Percentiles rank a stretch among this genome's conserved stretches.
These are phyloP conservation scores for Ceratina australensis DNA, from an alignment of 1,140 invertebrate species.

Conservation along the genomic window DNA sequence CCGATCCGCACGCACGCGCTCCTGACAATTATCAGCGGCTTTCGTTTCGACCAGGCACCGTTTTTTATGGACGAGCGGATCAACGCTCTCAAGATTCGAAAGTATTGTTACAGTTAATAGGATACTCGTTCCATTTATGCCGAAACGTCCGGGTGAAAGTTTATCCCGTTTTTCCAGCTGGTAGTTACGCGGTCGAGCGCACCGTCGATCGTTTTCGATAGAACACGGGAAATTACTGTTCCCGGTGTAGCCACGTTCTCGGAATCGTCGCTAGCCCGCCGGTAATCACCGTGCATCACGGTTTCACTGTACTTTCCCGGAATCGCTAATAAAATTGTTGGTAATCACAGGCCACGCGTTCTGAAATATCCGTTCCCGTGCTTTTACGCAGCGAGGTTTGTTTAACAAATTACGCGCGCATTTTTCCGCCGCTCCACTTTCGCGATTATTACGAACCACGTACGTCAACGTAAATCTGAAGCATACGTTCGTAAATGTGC, in stretches of 20 bases:
- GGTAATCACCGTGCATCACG: slow-evolving; percentile 45
- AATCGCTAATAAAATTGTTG: slow-evolving; percentile 38
- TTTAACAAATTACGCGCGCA: slow-evolving; percentile 44
- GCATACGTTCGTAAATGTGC: not conserved
- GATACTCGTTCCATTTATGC: not conserved
- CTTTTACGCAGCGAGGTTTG: slow-evolving; percentile 30
- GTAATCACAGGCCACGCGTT: slow-evolving; percentile 40
- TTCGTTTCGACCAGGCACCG: too few relatives aligned
- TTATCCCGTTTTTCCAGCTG: not conserved
- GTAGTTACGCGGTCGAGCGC: not conserved
- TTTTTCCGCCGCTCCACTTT: slow-evolving; percentile 19
- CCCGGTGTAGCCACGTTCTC: slow-evolving; percentile 12
- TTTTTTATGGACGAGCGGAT: too few relatives aligned
- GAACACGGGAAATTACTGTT: slow-evolving; percentile 33
- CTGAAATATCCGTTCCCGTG: not conserved
- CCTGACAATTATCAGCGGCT: too few relatives aligned
- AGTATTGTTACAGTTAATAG: not conserved
- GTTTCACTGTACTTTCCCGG: slow-evolving; percentile 42
- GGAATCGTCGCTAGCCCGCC: slow-evolving; percentile 18
- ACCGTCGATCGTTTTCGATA: slow-evolving; percentile 33
- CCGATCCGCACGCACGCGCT: not conserved
- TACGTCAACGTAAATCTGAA: too few relatives aligned
- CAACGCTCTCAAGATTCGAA: too few relatives aligned
- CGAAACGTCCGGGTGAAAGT: not conserved
- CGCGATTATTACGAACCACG: not conserved